phyloP scores from a whole-genome alignment of 2,888 invertebrate species.

The Macropis europaea region DNA sequence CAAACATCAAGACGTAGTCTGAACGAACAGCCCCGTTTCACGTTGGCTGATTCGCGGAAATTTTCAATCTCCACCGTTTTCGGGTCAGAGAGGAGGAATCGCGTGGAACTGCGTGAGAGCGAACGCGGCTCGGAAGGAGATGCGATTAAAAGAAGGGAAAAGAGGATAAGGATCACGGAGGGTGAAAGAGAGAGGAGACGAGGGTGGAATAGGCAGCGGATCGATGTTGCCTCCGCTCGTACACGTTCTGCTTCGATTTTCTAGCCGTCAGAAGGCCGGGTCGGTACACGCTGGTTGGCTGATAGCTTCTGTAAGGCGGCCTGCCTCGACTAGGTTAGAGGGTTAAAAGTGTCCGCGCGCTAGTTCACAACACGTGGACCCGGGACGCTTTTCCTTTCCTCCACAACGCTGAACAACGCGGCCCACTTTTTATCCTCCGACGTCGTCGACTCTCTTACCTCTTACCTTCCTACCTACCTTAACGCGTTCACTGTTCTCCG shows the following conservation, averaged over 20 bases:
- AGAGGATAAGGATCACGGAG: constrained; percentile 20
- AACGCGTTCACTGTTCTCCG: too few relatives aligned
- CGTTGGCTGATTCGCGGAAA: too few relatives aligned
- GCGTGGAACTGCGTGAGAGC: too few relatives aligned
- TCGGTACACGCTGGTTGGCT: constrained; percentile 35
- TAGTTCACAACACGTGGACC: constrained; percentile 41
- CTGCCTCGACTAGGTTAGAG: constrained; percentile 45
- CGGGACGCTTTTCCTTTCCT: constrained; percentile 34
- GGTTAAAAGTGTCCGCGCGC: constrained; percentile 48
- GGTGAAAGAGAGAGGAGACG: constrained; percentile 2
- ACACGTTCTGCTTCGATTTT: constrained; percentile 55
- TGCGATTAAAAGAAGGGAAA: constrained; percentile 13
- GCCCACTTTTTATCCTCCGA: constrained; percentile 27
- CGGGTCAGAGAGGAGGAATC: too few relatives aligned
- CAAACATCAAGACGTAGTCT: too few relatives aligned
- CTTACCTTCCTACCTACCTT: not conserved
- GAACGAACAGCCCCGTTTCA: too few relatives aligned
- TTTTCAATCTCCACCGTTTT: too few relatives aligned
- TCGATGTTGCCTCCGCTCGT: constrained; percentile 53
- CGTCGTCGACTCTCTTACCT: not conserved
- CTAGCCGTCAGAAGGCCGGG: constrained; percentile 42
- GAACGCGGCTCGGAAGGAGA: constrained; percentile 1
- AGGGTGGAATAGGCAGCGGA: constrained; percentile 53
- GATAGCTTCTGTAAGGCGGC: constrained; percentile 13
- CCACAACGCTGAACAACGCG: constrained; percentile 5